These are phyloP conservation scores for Isoperla grammatica DNA, from an alignment of 2,888 invertebrate genomes.

Conservation along the genomic window DNA sequence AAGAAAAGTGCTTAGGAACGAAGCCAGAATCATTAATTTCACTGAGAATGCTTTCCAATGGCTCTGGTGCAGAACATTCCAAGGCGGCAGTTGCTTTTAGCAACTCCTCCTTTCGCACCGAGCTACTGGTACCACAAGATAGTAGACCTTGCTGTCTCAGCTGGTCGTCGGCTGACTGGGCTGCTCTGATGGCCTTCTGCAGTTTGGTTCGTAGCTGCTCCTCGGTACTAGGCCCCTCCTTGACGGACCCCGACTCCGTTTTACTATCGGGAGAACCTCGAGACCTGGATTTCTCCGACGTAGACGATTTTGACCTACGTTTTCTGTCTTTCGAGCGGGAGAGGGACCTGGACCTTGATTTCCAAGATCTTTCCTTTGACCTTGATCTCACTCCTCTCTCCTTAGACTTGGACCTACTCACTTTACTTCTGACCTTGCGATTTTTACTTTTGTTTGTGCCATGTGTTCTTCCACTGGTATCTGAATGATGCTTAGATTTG, in stretches of 20 bases:
- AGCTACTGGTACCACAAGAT: not conserved
- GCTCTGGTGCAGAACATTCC: not conserved
- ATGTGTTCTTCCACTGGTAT: no score
- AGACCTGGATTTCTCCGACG: conserved; percentile 5
- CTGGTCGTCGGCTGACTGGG: conserved; percentile 29
- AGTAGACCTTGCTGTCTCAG: conserved; percentile 28
- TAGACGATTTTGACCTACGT: conserved; percentile 15
- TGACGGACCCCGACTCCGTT: not conserved
- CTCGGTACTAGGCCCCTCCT: conserved; percentile 21
- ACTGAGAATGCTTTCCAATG: conserved; percentile 19
- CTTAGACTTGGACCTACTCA: no score
- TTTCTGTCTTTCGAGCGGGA: conserved; percentile 17
- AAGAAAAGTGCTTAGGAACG: conserved; percentile 26
- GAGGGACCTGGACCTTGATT: conserved; percentile 5
- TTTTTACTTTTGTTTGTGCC: no score
- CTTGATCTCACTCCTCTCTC: no score
- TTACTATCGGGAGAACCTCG: not conserved
- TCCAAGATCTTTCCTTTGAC: no score
- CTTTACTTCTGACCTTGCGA: no score
- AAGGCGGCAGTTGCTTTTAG: not conserved
- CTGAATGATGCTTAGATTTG: conserved; percentile 15
- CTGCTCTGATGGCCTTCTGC: conserved; percentile 29
- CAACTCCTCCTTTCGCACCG: conserved; percentile 5
- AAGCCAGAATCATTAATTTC: conserved; percentile 28
- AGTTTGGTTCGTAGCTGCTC: conserved; percentile 27